phyloP scores from a whole-genome alignment of 1,140 invertebrate species.

The Berghia stephanieae region DNA sequence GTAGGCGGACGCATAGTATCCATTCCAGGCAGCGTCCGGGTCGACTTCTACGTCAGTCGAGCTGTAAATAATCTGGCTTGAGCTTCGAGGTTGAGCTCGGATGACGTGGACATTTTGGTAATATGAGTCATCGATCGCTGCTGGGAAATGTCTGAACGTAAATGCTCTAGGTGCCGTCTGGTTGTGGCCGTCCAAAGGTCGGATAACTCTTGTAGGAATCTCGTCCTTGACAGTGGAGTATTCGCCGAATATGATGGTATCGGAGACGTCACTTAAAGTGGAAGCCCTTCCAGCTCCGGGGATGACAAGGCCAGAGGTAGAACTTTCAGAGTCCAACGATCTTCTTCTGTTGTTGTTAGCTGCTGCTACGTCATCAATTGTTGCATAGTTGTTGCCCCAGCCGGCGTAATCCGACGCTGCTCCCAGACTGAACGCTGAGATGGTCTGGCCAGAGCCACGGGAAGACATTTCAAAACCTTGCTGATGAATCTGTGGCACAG shows the following conservation, averaged over 20 bases:
- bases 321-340: conserved; percentile 30
- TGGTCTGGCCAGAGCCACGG: neutral
- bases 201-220: neutral
- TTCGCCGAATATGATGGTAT: conserved; percentile 24
- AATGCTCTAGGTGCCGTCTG: neutral
- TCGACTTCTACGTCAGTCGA: no score
- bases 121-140: neutral
- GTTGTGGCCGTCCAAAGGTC: neutral
- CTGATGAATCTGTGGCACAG: conserved; percentile 6
- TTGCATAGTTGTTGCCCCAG: conserved; percentile 31
- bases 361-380: conserved; percentile 25
- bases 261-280: conserved; percentile 28
- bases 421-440: neutral
- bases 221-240: conserved; percentile 31
- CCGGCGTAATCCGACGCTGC: neutral
- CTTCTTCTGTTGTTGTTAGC: conserved; percentile 5
- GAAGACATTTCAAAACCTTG: neutral
- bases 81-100: conserved; percentile 19
- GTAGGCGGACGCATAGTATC: no score
- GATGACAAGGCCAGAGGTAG: conserved; percentile 24
- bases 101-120: conserved; percentile 21
- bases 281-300: conserved; percentile 24
- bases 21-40: no score
- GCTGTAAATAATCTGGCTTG: no score
- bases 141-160: conserved; percentile 16